Evolutionary conservation across 2,888 invertebrate genomes (phyloP).

Genomic region (Papilio demoleus): DNA sequence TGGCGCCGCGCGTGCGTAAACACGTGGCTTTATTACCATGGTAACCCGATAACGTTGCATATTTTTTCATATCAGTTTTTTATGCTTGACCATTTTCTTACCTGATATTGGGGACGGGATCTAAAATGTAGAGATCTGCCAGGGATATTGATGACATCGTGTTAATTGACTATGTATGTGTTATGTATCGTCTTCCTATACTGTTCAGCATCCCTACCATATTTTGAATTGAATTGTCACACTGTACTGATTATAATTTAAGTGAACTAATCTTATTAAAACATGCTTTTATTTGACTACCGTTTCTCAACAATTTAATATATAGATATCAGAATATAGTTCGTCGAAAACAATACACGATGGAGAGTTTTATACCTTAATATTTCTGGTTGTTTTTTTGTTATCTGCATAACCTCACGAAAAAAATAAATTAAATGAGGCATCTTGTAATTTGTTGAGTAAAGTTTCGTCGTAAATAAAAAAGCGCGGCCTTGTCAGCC

Average conservation of each 20-base stretch:
- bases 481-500: constrained; percentile 3
- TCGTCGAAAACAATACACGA: not conserved
- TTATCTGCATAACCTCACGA: constrained; percentile 31
- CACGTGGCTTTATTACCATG: constrained; percentile 43
- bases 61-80: not conserved
- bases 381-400: not conserved
- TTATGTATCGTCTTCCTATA: too few relatives aligned
- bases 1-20: constrained; percentile 63
- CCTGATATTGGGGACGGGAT: not conserved
- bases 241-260: too few relatives aligned
- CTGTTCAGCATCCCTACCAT: too few relatives aligned
- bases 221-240: too few relatives aligned
- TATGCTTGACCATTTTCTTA: not conserved
- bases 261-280: too few relatives aligned
- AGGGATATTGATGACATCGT: too few relatives aligned
- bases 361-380: not conserved
- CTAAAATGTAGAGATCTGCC: too few relatives aligned
- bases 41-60: constrained; percentile 5
- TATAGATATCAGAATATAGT: too few relatives aligned
- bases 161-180: too few relatives aligned
- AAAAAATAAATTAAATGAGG: constrained; percentile 36
- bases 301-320: too few relatives aligned
- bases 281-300: too few relatives aligned
- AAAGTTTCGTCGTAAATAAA: constrained; percentile 17
- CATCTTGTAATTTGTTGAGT: constrained; percentile 7